A percentile compares a stretch with the other conserved stretches of the same genome.
phyloP scores from a whole-genome alignment of 2,888 invertebrate genomes.

The Pachliopta kotzebuea region DNA sequence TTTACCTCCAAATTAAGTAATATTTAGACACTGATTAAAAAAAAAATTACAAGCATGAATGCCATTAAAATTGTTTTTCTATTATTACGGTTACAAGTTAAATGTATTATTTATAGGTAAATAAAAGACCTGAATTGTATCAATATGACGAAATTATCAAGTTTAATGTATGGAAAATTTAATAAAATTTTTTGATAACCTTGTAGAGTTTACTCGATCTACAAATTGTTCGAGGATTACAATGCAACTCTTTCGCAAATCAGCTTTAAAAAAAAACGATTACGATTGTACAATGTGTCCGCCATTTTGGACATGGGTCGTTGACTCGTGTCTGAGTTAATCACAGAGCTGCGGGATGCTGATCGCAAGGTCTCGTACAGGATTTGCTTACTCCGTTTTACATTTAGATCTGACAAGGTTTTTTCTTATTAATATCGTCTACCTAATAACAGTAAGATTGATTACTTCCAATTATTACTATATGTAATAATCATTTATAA shows the following conservation, averaged over 20 bases:
- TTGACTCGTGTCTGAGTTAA: constrained; percentile 41
- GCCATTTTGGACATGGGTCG: constrained; percentile 45
- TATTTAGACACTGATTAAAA: neutral
- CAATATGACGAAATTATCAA: neutral
- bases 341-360: constrained; percentile 36
- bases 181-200: neutral
- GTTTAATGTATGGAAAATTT: neutral
- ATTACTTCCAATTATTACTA: neutral
- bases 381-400: constrained; percentile 17
- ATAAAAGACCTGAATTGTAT: neutral
- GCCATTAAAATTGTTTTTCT: too few relatives aligned
- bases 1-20: neutral
- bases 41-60: neutral
- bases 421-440: neutral
- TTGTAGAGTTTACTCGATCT: constrained; percentile 4
- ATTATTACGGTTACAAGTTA: too few relatives aligned
- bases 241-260: constrained; percentile 24
- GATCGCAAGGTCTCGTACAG: constrained; percentile 19
- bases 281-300: constrained; percentile 38
- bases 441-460: neutral
- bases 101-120: too few relatives aligned
- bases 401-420: neutral
- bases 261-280: constrained; percentile 31
- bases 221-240: constrained; percentile 23
- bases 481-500: neutral